phyloP scores from a whole-genome alignment of 2,113 vertebrate genomes.

The Guaruba guarouba region DNA sequence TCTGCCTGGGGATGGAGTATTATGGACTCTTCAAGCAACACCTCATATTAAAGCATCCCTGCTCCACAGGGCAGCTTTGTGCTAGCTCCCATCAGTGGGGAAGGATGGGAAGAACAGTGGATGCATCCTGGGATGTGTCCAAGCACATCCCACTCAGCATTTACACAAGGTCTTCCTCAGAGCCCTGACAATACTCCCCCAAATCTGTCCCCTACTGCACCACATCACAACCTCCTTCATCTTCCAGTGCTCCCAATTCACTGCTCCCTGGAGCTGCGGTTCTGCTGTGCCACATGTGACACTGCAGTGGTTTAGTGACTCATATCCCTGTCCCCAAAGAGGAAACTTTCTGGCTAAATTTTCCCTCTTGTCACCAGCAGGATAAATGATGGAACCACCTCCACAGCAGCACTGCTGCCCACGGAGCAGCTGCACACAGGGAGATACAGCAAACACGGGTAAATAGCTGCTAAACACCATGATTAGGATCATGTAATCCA shows the following conservation, averaged over 20 bases:
- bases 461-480: background rate
- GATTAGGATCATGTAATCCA: accelerated
- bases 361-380: background rate
- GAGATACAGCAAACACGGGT: background rate
- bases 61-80: background rate
- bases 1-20: background rate
- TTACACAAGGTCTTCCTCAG: background rate
- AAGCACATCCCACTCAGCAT: background rate
- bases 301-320: background rate
- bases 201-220: background rate
- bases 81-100: background rate
- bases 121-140: background rate
- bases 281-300: background rate
- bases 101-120: background rate
- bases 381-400: background rate
- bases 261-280: accelerated
- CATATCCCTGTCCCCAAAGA: background rate
- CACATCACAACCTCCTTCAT: background rate
- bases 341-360: accelerated
- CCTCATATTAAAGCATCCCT: background rate
- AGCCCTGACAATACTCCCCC: background rate
- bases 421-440: accelerated
- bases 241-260: accelerated
- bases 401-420: background rate
- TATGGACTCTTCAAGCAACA: background rate